These are phyloP conservation scores for Drosophila hawaiiensis DNA, from an alignment of 2,888 invertebrate species.

Conservation along the genomic window DNA sequence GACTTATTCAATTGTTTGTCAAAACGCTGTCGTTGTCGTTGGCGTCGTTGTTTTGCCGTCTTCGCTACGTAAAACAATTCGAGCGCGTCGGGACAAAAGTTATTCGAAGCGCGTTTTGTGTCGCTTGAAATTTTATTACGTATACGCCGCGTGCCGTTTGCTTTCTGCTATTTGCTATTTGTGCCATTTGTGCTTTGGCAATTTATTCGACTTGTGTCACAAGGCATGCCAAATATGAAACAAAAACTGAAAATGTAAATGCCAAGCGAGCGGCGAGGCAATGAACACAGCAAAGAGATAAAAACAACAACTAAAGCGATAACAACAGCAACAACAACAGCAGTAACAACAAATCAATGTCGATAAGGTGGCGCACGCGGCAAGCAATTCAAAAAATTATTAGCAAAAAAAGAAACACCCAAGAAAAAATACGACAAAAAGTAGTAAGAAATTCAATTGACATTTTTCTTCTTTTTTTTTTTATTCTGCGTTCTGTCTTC, in stretches of 20 bases:
- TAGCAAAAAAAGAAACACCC: constrained; percentile 23
- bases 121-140: constrained; percentile 66
- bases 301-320: constrained; percentile 50
- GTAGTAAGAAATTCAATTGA: constrained; percentile 44
- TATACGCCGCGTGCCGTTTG: constrained; percentile 66
- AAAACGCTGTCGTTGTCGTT: constrained; percentile 7
- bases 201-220: constrained; percentile 64
- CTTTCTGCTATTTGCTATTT: constrained; percentile 24
- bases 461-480: constrained; percentile 16
- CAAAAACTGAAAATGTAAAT: constrained; percentile 69
- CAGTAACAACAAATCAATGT: constrained; percentile 60
- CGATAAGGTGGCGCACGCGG: constrained; percentile 67
- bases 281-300: constrained; percentile 51
- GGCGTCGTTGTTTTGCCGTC: neutral
- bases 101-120: constrained; percentile 54
- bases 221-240: constrained; percentile 69
- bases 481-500: constrained; percentile 15
- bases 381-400: constrained; percentile 54
- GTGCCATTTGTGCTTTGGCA: constrained; percentile 54
- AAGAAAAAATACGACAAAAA: constrained; percentile 35
- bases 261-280: constrained; percentile 28
- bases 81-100: constrained; percentile 30
- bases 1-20: constrained; percentile 22
- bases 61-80: constrained; percentile 33
- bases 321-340: constrained; percentile 52